These are phyloP conservation scores for Anarhynchus alexandrinus DNA, from an alignment of 2,113 vertebrate genomes.

Conservation along the genomic window DNA sequence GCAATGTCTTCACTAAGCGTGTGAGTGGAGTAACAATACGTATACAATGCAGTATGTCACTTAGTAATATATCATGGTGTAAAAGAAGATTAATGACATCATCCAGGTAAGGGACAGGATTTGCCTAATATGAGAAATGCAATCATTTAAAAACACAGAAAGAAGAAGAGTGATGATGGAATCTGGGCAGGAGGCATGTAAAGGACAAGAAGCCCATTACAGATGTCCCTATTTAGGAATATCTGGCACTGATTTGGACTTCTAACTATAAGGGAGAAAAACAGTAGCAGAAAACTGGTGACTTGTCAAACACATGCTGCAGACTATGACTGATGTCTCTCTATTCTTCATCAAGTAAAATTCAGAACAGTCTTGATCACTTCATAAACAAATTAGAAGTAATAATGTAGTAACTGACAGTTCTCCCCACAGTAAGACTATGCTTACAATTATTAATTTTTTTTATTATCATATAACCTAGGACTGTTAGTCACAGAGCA, in stretches of 20 bases:
- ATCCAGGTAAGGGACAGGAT: constrained; percentile 64
- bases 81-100: constrained; percentile 74
- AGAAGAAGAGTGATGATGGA: constrained; percentile 47
- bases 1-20: constrained; percentile 36
- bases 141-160: constrained; percentile 60
- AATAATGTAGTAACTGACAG: background rate
- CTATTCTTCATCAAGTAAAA: background rate
- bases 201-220: constrained; percentile 55
- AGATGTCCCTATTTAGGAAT: constrained; percentile 25
- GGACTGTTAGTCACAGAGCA: background rate
- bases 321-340: background rate
- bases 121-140: constrained; percentile 68
- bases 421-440: background rate
- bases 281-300: background rate
- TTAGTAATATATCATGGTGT: constrained; percentile 63
- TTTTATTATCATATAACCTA: background rate
- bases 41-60: constrained; percentile 52
- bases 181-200: constrained; percentile 40
- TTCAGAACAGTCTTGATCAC: background rate
- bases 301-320: background rate
- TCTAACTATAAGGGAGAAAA: background rate
- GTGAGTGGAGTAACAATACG: constrained; percentile 65
- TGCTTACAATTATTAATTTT: background rate
- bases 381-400: background rate
- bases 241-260: constrained; percentile 11